Base-by-base conservation (phyloP, 2,113 vertebrate species). In the Camelus bactrianus region DNA sequence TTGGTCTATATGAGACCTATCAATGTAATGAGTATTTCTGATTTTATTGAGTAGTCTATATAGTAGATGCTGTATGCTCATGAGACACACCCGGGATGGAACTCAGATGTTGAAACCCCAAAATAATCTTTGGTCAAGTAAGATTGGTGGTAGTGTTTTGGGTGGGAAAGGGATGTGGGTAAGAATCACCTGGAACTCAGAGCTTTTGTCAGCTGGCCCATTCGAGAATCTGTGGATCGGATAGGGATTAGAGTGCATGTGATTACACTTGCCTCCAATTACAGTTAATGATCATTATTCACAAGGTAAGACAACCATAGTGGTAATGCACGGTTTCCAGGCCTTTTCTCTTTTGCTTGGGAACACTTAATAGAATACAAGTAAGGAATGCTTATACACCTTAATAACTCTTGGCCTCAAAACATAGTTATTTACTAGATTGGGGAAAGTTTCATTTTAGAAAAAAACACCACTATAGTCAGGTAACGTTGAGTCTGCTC, bases 401-500 rank as follows among this genome's bases (percentile, higher is more conserved):
- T 82, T 56, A 65, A 94, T 76, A 56, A 62, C 42, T 16, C 42
- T 64, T 70, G 35, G 42, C 50, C 30, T 77, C 58, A 76, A 93
- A 89, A 32, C 35, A 24, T 5, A 64, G 65, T 91, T 54, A 38
- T 28, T n/a, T 65, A 72, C 19, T 79, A 48, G 28, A 77, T 46
- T 35, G 77, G 46, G 69, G 28, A 60, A 32, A 14, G 26, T 26
- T 77, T 93, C 17, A 52, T 65, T 91, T 73, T 88, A 62, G 75
- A 13, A 35, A 89, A 92, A 35, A 62, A 81, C 8, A 30, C 35
- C 24, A 84, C 15, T 22, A 8, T 76, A 70, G 76, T 88, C 35
- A 58, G 52, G 32, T 64, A 91, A 70, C 32, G 60, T 77, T 96
- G 46, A 89, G 35, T 92, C 52, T 94, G 13, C 48, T 95, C 28